Base-by-base conservation (phyloP, 2,888 invertebrate species). In the Margaritifera margaritifera region DNA sequence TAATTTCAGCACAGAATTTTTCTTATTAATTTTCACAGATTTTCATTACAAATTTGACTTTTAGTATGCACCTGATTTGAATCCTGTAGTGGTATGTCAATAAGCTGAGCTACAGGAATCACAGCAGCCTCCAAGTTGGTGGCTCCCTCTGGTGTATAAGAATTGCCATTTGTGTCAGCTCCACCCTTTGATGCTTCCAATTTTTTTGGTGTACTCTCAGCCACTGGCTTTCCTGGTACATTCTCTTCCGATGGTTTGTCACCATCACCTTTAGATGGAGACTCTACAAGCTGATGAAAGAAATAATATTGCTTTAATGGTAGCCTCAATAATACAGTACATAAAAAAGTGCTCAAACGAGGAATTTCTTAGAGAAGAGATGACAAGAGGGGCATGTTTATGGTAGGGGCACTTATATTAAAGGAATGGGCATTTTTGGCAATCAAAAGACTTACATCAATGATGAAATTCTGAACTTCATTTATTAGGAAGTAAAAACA, bases 21-120 rank as follows among this genome's bases (percentile, higher is more conserved):
- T 31, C 31, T 8, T 6, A 31, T 31, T 31, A 31, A 31, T 31
- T 31, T 31, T 31, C 31, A 6, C 31, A 31, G 31, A 55, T 24
- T 55, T n/a, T 55, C 6, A 55, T 55, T 24, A 55, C 22, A 53
- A 19, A 53, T 53, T 19, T 53, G 54, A 24, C n/a, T 24, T 55
- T n/a, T 22, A n/a, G 18, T 55, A 55, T 55, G 22, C 64, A 77
- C 77, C 69, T 77, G 72, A 24, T 68, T 74, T 20, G 78, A 74
- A 62, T 84, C 84, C 61, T 79, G 78, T 50, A 85, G 72, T 18
- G 86, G 83, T 58, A 85, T 83, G 56, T 85, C 85, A 51, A 85
- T 81, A 25, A 85, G 74, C 69, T 85, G 84, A 24, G 81, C 85
- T 19, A 80, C 75, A 62, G 83, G 68, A 24, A 82, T 75, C n/a